phyloP scores from a whole-genome alignment of 2,888 invertebrate species.

The Sarcophaga variegata region DNA sequence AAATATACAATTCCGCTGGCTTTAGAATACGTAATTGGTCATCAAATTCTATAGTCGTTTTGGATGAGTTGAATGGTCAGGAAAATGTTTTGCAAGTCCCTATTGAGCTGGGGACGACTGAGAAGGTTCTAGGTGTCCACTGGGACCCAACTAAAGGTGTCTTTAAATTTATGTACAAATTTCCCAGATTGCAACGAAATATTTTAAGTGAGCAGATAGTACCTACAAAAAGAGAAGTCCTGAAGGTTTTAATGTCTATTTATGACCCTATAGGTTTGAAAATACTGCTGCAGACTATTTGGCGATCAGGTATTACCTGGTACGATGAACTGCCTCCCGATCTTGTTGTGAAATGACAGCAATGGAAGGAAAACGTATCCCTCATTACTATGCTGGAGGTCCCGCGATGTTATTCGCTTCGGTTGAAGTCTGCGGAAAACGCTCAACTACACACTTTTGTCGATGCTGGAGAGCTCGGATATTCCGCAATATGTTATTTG shows the following conservation, averaged over 20 bases:
- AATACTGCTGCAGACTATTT: background rate
- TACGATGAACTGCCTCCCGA: background rate
- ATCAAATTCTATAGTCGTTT: conserved; percentile 33
- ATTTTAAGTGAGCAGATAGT: background rate
- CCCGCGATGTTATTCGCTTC: conserved; percentile 35
- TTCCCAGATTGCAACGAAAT: conserved; percentile 24
- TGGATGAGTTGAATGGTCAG: background rate
- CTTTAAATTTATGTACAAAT: conserved; percentile 37
- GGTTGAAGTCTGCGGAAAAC: background rate
- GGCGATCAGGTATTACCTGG: background rate
- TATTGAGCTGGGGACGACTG: background rate
- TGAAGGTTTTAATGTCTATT: conserved; percentile 40
- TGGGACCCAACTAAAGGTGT: conserved; percentile 43
- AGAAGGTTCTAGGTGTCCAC: conserved; percentile 44
- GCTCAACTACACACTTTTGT: conserved; percentile 37
- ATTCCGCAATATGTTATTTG: conserved; percentile 21
- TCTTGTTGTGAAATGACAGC: conserved; percentile 15
- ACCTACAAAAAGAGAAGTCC: conserved; percentile 36
- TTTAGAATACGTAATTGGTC: conserved; percentile 33
- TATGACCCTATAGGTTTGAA: conserved; percentile 32
- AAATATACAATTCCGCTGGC: conserved; percentile 34
- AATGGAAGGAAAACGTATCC: conserved; percentile 18
- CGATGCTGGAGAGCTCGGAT: conserved; percentile 29
- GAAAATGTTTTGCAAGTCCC: background rate
- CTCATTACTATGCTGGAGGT: background rate